Percentiles rank a stretch among this genome's conserved stretches.
These are phyloP conservation scores for Sebastes itinus DNA, from an alignment of 2,797 vertebrate genomes.

Conservation along the genomic window DNA sequence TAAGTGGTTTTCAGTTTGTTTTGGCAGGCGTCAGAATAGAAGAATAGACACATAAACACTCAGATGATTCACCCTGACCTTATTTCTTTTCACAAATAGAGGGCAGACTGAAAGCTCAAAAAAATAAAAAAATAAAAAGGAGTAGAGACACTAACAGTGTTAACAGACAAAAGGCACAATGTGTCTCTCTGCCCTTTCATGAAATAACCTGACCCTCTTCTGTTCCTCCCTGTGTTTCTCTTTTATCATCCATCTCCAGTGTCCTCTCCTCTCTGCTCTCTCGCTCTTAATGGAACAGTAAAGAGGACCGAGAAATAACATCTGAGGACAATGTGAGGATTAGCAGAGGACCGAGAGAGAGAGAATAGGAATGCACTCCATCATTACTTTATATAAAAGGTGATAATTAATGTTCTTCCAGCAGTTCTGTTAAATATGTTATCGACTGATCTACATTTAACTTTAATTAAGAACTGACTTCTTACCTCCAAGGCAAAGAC, in stretches of 20 bases:
- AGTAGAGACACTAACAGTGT: background rate
- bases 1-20: background rate
- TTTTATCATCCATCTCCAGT: background rate
- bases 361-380: background rate
- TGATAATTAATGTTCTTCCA: background rate
- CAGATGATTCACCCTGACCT: slow-evolving; percentile 31
- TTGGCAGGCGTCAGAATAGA: background rate
- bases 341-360: background rate
- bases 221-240: background rate
- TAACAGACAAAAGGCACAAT: background rate
- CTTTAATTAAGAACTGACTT: background rate
- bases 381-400: background rate
- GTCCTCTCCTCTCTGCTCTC: background rate
- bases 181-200: slow-evolving; percentile 1
- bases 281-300: background rate
- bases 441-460: background rate
- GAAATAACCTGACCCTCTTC: background rate
- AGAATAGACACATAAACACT: background rate
- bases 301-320: background rate
- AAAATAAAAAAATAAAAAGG: background rate
- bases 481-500: background rate
- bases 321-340: slow-evolving; percentile 4
- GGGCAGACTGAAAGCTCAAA: background rate
- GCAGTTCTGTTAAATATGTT: background rate
- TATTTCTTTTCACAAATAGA: slow-evolving; percentile 15